Base-by-base conservation (phyloP, 2,113 vertebrate species). In the Turnix velox region DNA sequence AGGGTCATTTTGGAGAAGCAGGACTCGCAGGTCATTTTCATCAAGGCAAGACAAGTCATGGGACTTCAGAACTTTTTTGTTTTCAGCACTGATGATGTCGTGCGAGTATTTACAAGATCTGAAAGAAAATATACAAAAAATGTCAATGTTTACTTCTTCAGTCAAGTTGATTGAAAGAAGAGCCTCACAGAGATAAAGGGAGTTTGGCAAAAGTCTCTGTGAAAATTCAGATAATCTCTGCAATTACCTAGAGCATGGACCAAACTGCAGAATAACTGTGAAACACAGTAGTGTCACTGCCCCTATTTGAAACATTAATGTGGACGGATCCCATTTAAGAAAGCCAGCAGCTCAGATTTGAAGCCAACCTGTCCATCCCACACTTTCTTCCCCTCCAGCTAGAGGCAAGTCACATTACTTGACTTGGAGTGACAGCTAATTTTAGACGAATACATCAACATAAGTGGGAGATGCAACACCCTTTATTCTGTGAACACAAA, bases 1-100 rank as follows among this genome's bases (percentile, higher is more conserved):
- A 45, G 96, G 91, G 78, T 98, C 98, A 0, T 98, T 98, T 14
- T 98, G 98, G 37, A 98, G 89, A 88, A 98, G 98, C 31, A 98
- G 96, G 39, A 97, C 78, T 78, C 95, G 96, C 42, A 98, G 94
- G 52, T 98, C 97, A 3, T 90, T 68, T 79, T 98, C 97, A 30
- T 96, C 86, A 14, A 98, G 97, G n/a, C 97, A 94, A 87, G 95
- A 97, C 35, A 98, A 74, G 16, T 93, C 92, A 1, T 98, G 86
- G 4, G 58, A 65, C 88, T 97, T 98, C 30, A 98, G 88, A 30
- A 98, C 87, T 46, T 91, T 96, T 51, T 48, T 96, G 93, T 98
- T 98, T 72, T 95, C 75, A 1, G 58, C 93, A 4, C 22, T 96
- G 75, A 95, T 59, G 84, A 97, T 88, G 16, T 98, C 78, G 3